Percentiles rank a stretch among this genome's conserved stretches.
phyloP scores from a whole-genome alignment of 1,140 invertebrate species.

The Temnothorax nylanderi region DNA sequence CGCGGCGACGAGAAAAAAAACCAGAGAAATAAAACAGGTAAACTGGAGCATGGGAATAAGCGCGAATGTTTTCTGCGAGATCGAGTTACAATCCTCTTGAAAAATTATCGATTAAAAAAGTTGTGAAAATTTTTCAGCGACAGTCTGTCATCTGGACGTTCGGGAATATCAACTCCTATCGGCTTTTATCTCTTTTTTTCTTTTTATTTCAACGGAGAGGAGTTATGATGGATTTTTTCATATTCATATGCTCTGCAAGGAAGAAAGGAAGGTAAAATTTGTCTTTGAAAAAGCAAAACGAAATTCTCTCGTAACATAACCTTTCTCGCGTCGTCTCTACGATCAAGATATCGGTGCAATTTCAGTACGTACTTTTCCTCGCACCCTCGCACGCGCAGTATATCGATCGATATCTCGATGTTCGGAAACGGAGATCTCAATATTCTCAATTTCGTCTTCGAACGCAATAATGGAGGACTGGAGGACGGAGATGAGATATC shows the following conservation, averaged over 20 bases:
- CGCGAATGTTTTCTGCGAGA: neutral
- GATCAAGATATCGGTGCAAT: neutral
- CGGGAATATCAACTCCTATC: neutral
- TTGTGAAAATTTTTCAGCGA: neutral
- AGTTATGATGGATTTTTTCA: neutral
- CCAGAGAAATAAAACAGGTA: slow-evolving; percentile 12
- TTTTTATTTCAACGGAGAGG: neutral
- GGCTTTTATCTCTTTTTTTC: neutral
- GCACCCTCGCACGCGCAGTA: neutral
- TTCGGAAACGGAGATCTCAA: neutral
- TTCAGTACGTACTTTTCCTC: neutral
- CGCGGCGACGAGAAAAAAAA: neutral
- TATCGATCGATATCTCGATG: slow-evolving; percentile 12
- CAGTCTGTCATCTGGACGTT: neutral
- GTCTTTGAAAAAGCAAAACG: neutral
- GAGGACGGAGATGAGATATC: neutral
- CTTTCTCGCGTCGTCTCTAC: neutral
- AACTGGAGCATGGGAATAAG: neutral
- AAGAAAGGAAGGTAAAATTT: neutral
- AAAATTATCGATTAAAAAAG: slow-evolving; percentile 10
- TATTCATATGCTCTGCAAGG: neutral
- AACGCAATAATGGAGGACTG: neutral
- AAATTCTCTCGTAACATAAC: neutral
- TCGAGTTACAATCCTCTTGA: neutral
- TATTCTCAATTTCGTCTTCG: neutral